Percentiles rank a stretch among this genome's conserved stretches.
Evolutionary conservation across 2,797 vertebrate species (phyloP).

Genomic region (Chromobotia macracanthus): DNA sequence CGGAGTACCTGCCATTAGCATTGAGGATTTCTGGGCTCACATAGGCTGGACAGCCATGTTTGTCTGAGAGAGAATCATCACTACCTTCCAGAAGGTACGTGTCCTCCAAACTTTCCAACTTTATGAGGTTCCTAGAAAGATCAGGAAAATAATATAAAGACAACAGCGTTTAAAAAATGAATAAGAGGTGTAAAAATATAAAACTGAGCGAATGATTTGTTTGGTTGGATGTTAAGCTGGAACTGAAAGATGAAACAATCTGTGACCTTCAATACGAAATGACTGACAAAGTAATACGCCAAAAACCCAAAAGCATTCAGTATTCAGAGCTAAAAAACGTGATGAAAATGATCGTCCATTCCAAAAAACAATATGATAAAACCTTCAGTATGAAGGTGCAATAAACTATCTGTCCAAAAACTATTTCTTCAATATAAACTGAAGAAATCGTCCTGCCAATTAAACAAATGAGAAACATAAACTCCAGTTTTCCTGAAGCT

Average conservation of each 20-base stretch:
- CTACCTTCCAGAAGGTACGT: constrained; percentile 91
- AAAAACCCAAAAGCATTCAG: background rate
- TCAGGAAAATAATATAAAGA: background rate
- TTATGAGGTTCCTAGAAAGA: constrained; percentile 85
- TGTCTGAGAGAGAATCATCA: constrained; percentile 96
- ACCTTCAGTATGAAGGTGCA: background rate
- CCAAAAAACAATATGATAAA: background rate
- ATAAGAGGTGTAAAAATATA: background rate
- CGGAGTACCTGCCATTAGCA: constrained; percentile 96
- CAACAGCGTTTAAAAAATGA: background rate
- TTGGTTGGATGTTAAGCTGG: background rate
- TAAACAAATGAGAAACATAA: too few relatives aligned
- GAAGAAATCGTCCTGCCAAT: background rate
- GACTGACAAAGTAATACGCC: background rate
- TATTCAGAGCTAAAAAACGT: background rate
- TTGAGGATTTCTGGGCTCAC: constrained; percentile 99
- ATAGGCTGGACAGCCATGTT: constrained; percentile 97
- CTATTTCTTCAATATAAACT: background rate
- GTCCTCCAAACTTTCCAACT: constrained; percentile 97
- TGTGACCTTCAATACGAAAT: background rate
- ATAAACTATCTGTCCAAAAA: background rate
- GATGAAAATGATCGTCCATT: background rate
- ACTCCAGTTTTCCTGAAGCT: too few relatives aligned
- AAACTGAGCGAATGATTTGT: background rate
- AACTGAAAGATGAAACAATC: too few relatives aligned